Evolutionary conservation across 2,797 vertebrate genomes (phyloP).

Genomic region (Vireo griseus): DNA sequence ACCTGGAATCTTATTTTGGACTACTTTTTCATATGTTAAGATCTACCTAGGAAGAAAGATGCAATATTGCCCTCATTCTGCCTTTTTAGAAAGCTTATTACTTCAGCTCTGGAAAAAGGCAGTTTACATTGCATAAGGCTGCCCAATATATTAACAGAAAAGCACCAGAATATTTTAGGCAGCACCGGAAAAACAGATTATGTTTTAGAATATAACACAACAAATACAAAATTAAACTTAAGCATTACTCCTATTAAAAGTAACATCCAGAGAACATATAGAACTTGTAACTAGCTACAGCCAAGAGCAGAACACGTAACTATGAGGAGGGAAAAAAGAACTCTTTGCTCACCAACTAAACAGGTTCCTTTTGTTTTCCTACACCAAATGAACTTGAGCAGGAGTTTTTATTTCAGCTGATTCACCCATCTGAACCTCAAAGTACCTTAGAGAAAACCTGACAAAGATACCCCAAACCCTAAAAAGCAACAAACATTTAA

Average conservation of each 20-base stretch:
- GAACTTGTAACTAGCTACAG: not conserved
- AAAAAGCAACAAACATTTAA: not conserved
- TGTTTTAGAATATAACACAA: not conserved
- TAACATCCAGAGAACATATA: not conserved
- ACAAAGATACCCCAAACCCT: not conserved
- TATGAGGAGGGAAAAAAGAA: not conserved
- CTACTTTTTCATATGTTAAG: not conserved
- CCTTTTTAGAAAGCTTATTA: slow-evolving; percentile 40
- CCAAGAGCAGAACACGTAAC: not conserved
- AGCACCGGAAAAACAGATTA: not conserved
- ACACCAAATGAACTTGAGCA: not conserved
- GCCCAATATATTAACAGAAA: not conserved
- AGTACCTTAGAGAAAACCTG: not conserved
- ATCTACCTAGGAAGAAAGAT: slow-evolving; percentile 12
- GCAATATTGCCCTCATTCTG: slow-evolving; percentile 31
- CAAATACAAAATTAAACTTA: not conserved
- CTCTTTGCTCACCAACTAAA: not conserved
- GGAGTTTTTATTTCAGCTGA: not conserved
- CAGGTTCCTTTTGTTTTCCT: not conserved
- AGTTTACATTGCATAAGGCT: not conserved
- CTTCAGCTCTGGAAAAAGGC: slow-evolving; percentile 20
- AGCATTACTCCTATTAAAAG: not conserved
- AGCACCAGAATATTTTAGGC: not conserved
- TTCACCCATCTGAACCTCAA: not conserved
- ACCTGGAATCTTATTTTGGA: slow-evolving; percentile 33